Base-by-base conservation (phyloP, 2,797 vertebrate genomes). In the Epinephelus malabaricus region DNA sequence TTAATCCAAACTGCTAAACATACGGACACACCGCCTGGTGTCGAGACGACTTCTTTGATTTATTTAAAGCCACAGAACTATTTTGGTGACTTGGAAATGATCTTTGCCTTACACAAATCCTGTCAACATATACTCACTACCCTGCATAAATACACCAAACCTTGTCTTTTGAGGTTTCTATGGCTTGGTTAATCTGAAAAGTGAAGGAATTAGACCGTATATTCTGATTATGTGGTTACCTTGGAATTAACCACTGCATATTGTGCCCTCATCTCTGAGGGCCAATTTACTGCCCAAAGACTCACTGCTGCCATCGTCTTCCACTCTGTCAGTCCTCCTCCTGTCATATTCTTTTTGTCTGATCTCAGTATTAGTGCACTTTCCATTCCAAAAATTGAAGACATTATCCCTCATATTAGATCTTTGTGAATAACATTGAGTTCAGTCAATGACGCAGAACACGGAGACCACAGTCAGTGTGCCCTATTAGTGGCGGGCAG, bases 401-500 rank as follows among this genome's bases (percentile, higher is more conserved):
- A 76, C 50, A 87, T 81, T 79, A 89, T 80, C 67, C 63, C 69
- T 76, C 81, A 78, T 81, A 84, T 90, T 87, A 87, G 84, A 92
- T 88, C 81, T 87, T 80, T 85, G 79, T 46, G 68, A 89, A 90
- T 91, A 82, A 80, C 78, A 81, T 51, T 70, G 76, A 86, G 85
- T 92, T 88, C 74, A 80, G 73, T 89, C 82, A 79, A 51, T 93
- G 90, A 88, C 83, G 86, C 78, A 87, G 76, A 90, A 88, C 63
- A 85, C 18, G 63, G 55, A 85, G 86, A 88, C 89, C 91, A 89
- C 90, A 92, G 87, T 85, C 80, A 73, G 60, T 5, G 70, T 79
- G 70, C 59, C 49, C 78, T 79, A 84, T 92, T 92, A 94, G 90
- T 86, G 91, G 90, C 83, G 83, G 85, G 73, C 78, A 90, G 80